Conservation (phyloP, 2,113 vertebrate species). For the Protobothrops mucrosquamatus region DNA sequence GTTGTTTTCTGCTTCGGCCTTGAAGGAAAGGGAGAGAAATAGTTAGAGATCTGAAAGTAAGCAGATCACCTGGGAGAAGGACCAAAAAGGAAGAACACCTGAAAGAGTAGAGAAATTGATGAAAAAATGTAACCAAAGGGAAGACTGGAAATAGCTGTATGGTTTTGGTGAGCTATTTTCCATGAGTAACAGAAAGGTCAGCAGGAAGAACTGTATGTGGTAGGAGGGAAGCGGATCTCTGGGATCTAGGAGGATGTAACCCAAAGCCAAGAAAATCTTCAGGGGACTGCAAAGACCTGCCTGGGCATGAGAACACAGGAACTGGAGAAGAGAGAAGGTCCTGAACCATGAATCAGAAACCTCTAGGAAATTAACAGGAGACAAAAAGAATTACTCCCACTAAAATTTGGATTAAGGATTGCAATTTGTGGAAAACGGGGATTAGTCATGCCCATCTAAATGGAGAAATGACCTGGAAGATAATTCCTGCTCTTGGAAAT, state of each 20-base stretch:
- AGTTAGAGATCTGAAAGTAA: neutral
- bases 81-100: neutral
- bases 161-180: neutral
- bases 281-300: neutral
- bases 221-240: neutral
- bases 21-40: neutral
- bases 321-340: neutral
- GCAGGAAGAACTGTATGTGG: neutral
- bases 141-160: neutral
- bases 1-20: neutral
- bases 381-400: neutral
- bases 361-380: neutral
- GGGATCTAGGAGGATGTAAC: neutral
- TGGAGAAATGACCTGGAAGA: neutral
- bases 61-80: neutral
- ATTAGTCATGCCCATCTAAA: neutral
- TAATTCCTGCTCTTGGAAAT: neutral
- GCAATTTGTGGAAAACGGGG: neutral
- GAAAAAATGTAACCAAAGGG: neutral
- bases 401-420: neutral
- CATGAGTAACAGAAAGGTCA: neutral
- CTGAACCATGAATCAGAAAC: neutral
- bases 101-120: neutral
- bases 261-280: neutral
- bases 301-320: neutral